phyloP scores from a whole-genome alignment of 2,113 vertebrate species.

The Odobenus rosmarus region DNA sequence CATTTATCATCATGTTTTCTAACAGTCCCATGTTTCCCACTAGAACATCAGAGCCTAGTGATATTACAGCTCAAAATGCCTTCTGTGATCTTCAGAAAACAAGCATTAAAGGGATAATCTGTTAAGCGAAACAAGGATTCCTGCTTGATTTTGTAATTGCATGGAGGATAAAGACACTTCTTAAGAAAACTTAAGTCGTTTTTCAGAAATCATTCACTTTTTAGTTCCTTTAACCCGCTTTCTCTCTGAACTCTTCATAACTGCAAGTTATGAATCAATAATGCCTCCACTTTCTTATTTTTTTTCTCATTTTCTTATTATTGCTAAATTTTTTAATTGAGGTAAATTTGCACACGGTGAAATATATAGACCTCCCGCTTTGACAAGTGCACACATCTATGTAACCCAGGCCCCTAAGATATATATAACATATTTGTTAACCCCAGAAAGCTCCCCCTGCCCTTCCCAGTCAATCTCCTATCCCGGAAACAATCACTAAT shows the following conservation, averaged over 20 bases:
- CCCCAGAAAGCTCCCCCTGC: not conserved
- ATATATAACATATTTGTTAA: not conserved
- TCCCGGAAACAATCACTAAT: not conserved
- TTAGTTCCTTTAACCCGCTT: constrained; percentile 67
- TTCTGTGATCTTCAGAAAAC: constrained; percentile 77
- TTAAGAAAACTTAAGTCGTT: constrained; percentile 57
- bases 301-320: constrained; percentile 5
- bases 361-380: not conserved
- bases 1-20: constrained; percentile 73
- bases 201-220: constrained; percentile 69
- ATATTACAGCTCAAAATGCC: constrained; percentile 72
- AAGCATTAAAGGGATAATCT: constrained; percentile 73
- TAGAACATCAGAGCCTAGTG: constrained; percentile 69
- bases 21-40: constrained; percentile 61
- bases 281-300: not conserved
- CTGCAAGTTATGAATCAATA: constrained; percentile 66
- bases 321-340: not conserved
- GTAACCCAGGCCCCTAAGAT: not conserved
- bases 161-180: constrained; percentile 73
- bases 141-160: constrained; percentile 75
- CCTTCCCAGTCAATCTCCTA: not conserved
- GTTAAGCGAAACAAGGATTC: constrained; percentile 80
- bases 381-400: not conserved
- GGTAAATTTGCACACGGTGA: not conserved
- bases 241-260: constrained; percentile 59